These are phyloP conservation scores for Cylas formicarius DNA, from an alignment of 1,140 invertebrate genomes.

Conservation along the genomic window DNA sequence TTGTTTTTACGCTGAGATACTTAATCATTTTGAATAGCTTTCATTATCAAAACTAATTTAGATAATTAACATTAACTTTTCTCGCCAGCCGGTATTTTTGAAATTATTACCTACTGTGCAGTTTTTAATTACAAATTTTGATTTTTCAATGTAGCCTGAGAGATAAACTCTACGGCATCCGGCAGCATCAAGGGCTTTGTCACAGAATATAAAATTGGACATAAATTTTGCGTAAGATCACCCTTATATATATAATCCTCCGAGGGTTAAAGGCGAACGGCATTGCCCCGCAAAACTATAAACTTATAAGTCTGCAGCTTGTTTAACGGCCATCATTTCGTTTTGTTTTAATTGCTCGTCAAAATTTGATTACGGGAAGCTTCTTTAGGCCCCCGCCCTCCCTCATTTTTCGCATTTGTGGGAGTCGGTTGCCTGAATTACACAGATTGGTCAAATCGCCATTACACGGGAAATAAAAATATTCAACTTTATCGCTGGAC, in stretches of 20 bases:
- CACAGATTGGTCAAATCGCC: conserved; percentile 10
- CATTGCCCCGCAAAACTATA: conserved; percentile 29
- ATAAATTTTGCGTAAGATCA: conserved; percentile 13
- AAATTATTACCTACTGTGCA: too few relatives aligned
- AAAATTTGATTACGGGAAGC: conserved; percentile 38
- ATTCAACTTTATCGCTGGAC: conserved; percentile 4
- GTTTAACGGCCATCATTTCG: conserved; percentile 36
- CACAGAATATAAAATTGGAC: conserved; percentile 3
- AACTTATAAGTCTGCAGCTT: conserved; percentile 34
- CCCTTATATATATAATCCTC: conserved; percentile 2
- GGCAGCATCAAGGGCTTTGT: too few relatives aligned
- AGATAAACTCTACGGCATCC: too few relatives aligned
- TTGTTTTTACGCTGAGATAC: too few relatives aligned
- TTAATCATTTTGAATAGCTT: too few relatives aligned
- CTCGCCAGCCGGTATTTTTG: too few relatives aligned
- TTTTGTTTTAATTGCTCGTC: conserved; percentile 40
- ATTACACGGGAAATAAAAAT: conserved; percentile 11
- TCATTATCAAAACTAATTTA: too few relatives aligned
- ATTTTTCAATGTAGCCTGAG: too few relatives aligned
- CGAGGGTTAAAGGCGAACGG: conserved; percentile 12
- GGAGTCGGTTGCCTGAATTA: conserved; percentile 12
- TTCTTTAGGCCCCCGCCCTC: conserved; percentile 31
- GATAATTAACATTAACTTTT: too few relatives aligned
- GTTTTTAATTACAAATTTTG: too few relatives aligned
- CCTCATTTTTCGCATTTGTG: conserved; percentile 21